phyloP scores from a whole-genome alignment of 2,888 invertebrate genomes.

The Liodrosophila aerea region DNA sequence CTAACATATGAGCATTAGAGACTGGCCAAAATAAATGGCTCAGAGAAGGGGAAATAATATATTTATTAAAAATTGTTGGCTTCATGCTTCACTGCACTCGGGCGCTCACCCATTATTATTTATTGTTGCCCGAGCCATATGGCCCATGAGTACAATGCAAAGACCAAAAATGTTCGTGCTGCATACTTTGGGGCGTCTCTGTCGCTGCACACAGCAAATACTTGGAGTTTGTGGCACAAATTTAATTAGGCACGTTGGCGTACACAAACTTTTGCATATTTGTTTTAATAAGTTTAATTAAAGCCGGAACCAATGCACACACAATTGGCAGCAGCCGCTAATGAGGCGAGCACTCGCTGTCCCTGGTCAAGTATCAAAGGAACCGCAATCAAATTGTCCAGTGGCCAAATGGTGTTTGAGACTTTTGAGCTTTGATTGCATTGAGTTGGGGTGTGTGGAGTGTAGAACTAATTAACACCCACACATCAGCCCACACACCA shows the following conservation, averaged over 20 bases:
- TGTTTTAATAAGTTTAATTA: conserved; percentile 62
- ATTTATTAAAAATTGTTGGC: conserved; percentile 71
- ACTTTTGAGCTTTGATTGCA: conserved; percentile 51
- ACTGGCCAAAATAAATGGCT: conserved; percentile 26
- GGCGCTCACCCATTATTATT: conserved; percentile 52
- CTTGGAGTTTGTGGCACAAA: conserved; percentile 24
- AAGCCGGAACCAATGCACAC: conserved; percentile 1
- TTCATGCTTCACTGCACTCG: conserved; percentile 53
- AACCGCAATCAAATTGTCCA: conserved; percentile 64
- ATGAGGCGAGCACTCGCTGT: conserved; percentile 29
- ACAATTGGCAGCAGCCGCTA: conserved; percentile 32
- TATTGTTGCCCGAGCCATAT: conserved; percentile 35
- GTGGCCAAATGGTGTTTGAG: conserved; percentile 62
- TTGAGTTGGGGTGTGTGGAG: conserved; percentile 17
- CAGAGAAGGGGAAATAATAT: conserved; percentile 47
- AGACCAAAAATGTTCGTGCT: conserved; percentile 9
- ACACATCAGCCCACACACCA: no score
- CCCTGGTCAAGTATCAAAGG: conserved; percentile 39
- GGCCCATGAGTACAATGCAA: conserved; percentile 15
- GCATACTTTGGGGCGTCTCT: conserved; percentile 45
- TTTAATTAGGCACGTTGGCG: conserved; percentile 53
- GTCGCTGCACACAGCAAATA: conserved; percentile 3
- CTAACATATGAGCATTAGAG: conserved; percentile 37
- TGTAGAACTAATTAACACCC: conserved; percentile 67
- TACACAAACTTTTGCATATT: conserved; percentile 25